phyloP scores from a whole-genome alignment of 2,888 invertebrate species.

The Pachydiplax longipennis region DNA sequence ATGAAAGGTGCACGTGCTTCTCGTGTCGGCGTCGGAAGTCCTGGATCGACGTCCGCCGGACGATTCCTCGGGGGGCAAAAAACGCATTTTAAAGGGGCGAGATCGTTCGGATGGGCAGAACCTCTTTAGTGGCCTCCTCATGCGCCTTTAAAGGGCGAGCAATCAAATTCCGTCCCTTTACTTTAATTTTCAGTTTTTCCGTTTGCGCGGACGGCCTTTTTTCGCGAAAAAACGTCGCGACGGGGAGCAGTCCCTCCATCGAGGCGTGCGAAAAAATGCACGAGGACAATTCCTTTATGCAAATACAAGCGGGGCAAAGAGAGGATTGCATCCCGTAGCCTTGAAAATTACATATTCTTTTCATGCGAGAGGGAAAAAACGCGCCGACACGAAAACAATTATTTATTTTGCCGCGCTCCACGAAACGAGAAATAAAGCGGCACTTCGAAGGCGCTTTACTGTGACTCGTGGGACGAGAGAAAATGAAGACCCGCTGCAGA shows the following conservation, averaged over 20 bases:
- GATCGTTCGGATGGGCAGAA: neutral
- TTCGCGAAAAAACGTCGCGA: neutral
- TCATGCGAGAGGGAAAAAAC: neutral
- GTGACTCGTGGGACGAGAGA: neutral
- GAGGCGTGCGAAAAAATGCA: neutral
- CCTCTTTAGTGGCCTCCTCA: neutral
- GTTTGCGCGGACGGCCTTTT: neutral
- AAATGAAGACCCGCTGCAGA: neutral
- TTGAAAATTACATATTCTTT: neutral
- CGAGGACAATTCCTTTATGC: neutral
- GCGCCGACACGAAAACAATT: neutral
- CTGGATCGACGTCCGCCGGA: neutral
- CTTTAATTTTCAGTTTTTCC: neutral
- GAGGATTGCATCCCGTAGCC: neutral
- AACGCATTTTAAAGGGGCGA: neutral
- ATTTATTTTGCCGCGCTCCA: neutral
- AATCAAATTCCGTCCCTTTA: neutral
- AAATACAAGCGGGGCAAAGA: neutral
- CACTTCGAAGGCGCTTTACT: neutral
- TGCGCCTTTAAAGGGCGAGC: neutral
- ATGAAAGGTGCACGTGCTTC: neutral
- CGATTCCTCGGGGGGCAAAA: neutral
- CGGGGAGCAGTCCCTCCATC: neutral
- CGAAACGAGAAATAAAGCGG: neutral
- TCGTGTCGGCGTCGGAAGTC: neutral